phyloP scores from a whole-genome alignment of 2,113 vertebrate genomes.

The Sylvia atricapilla region DNA sequence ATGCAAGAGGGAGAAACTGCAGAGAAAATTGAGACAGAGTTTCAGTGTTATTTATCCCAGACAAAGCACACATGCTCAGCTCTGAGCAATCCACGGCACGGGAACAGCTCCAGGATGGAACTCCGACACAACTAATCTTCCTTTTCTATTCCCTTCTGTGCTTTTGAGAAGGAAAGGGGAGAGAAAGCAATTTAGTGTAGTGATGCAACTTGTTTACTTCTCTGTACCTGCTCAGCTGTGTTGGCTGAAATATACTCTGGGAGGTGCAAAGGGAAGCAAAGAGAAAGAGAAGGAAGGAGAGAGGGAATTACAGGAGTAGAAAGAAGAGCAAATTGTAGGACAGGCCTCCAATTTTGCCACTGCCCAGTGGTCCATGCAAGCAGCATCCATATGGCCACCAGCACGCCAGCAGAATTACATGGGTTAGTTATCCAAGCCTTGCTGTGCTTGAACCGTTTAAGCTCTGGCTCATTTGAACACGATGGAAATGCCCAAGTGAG shows the following conservation, averaged over 20 bases:
- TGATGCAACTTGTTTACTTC: constrained; percentile 56
- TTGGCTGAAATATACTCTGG: background rate
- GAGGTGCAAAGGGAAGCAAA: background rate
- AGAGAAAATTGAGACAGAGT: constrained; percentile 55
- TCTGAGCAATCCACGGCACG: background rate
- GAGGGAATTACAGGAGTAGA: background rate
- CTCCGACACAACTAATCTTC: constrained; percentile 46
- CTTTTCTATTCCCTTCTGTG: constrained; percentile 51
- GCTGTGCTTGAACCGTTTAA: background rate
- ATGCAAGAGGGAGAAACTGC: constrained; percentile 59
- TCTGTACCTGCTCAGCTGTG: background rate
- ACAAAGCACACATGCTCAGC: constrained; percentile 17
- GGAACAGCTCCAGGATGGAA: constrained; percentile 29
- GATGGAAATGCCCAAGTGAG: background rate
- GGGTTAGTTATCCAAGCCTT: background rate
- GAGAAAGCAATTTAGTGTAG: constrained; percentile 55
- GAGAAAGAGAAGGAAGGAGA: background rate
- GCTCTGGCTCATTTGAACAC: background rate
- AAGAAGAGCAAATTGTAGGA: background rate
- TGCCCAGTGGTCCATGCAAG: background rate
- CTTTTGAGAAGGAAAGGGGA: constrained; percentile 32
- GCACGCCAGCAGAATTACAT: background rate
- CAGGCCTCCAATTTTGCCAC: background rate
- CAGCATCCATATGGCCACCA: background rate
- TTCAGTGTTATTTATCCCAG: constrained; percentile 55